Evolutionary conservation across 2,113 vertebrate genomes (phyloP).

Genomic region (Parus major): DNA sequence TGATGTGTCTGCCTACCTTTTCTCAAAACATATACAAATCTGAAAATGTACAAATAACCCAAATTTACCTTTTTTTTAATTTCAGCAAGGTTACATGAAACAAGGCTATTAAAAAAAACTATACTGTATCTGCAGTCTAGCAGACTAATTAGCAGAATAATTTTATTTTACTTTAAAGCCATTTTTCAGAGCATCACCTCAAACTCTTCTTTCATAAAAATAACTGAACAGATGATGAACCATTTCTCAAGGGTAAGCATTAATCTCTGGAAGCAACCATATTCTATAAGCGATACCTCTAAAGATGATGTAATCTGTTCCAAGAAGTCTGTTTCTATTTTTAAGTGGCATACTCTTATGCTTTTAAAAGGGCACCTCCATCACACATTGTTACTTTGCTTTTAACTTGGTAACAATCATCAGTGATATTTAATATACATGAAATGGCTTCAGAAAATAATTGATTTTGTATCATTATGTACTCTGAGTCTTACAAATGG

Average conservation of each 20-base stretch:
- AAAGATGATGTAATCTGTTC: slow-evolving; percentile 74
- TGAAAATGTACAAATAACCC: not conserved
- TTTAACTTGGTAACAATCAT: slow-evolving; percentile 27
- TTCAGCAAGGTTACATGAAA: not conserved
- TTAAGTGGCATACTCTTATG: slow-evolving; percentile 58
- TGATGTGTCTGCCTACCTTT: not conserved
- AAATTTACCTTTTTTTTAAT: not conserved
- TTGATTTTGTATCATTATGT: slow-evolving; percentile 13
- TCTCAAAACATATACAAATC: not conserved
- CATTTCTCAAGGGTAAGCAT: slow-evolving; percentile 59
- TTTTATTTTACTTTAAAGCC: slow-evolving; percentile 47
- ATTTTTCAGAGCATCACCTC: slow-evolving; percentile 43
- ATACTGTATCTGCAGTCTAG: not conserved
- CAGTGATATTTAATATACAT: not conserved
- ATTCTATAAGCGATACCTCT: slow-evolving; percentile 31
- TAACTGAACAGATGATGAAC: slow-evolving; percentile 67
- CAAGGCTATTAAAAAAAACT: slow-evolving; percentile 5
- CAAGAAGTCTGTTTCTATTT: slow-evolving; percentile 74
- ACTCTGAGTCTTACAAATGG: not conserved
- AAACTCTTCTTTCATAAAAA: slow-evolving; percentile 59
- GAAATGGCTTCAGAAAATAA: slow-evolving; percentile 8
- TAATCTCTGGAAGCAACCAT: slow-evolving; percentile 24
- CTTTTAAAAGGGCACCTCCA: slow-evolving; percentile 69
- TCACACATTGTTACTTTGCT: slow-evolving; percentile 47
- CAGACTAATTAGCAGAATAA: not conserved